These are phyloP conservation scores for Helicolenus hilgendorfi DNA, from an alignment of 2,797 vertebrate genomes.

Conservation along the genomic window DNA sequence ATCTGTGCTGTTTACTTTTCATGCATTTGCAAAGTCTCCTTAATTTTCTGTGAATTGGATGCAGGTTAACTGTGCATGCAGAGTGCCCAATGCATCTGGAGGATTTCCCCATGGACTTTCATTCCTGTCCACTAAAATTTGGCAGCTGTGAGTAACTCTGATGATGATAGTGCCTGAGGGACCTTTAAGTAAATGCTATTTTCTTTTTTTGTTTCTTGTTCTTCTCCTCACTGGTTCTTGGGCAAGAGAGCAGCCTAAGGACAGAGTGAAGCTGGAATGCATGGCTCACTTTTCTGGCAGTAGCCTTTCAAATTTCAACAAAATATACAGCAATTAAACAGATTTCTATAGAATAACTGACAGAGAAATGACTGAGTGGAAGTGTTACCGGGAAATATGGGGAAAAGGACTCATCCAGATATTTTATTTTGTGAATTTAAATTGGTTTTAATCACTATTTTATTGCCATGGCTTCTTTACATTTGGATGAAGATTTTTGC, in stretches of 20 bases:
- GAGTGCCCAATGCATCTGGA: slow-evolving; percentile 99
- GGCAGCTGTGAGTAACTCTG: slow-evolving; percentile 98
- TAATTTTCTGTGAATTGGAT: slow-evolving; percentile 76
- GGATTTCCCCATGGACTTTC: slow-evolving; percentile 99
- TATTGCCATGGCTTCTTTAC: slow-evolving; percentile 52
- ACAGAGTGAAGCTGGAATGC: slow-evolving; percentile 52
- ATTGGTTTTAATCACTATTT: background rate
- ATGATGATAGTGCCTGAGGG: slow-evolving; percentile 64
- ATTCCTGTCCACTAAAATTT: slow-evolving; percentile 99
- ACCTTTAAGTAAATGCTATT: slow-evolving; percentile 55
- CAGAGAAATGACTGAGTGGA: background rate
- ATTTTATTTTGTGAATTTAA: slow-evolving; percentile 29
- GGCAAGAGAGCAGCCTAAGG: slow-evolving; percentile 33
- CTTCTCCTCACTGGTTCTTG: slow-evolving; percentile 38
- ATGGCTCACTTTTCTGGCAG: slow-evolving; percentile 52
- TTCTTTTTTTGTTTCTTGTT: slow-evolving; percentile 10
- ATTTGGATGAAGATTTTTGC: slow-evolving; percentile 63
- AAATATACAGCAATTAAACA: slow-evolving; percentile 11
- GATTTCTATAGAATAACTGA: background rate
- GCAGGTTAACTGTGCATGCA: slow-evolving; percentile 98
- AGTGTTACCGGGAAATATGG: slow-evolving; percentile 10
- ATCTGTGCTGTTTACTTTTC: slow-evolving; percentile 71
- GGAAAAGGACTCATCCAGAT: slow-evolving; percentile 51
- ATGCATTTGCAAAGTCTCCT: slow-evolving; percentile 72
- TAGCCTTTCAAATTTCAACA: background rate